These are phyloP conservation scores for Antechinus flavipes DNA, from an alignment of 2,113 vertebrate species.

Conservation along the genomic window DNA sequence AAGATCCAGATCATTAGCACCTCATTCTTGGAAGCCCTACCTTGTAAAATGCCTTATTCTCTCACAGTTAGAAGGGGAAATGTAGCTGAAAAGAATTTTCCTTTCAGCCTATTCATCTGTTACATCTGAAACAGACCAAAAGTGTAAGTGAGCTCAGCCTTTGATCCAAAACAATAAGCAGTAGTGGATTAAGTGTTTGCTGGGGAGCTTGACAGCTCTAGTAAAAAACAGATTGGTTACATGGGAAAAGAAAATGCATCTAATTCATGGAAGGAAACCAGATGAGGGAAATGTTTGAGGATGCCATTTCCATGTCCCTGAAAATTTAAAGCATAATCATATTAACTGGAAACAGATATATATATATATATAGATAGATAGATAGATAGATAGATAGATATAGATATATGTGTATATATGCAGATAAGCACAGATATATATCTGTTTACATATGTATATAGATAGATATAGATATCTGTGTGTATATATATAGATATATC, in stretches of 20 bases:
- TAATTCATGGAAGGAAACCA: slow-evolving; percentile 55
- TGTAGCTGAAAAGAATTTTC: slow-evolving; percentile 54
- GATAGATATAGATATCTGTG: too few species aligned
- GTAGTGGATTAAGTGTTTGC: slow-evolving; percentile 67
- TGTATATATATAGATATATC: too few species aligned
- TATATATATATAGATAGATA: too few species aligned
- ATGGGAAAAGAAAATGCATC: slow-evolving; percentile 22
- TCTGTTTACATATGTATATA: too few species aligned
- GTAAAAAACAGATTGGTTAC: slow-evolving; percentile 69
- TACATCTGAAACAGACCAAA: slow-evolving; percentile 65
- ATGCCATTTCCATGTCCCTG: background rate
- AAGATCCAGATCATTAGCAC: slow-evolving; percentile 66
- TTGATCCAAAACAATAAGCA: slow-evolving; percentile 71
- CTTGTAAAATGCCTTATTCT: slow-evolving; percentile 75
- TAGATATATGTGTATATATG: too few species aligned
- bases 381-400: too few species aligned
- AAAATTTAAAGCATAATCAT: background rate
- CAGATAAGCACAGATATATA: too few species aligned
- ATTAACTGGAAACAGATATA: background rate
- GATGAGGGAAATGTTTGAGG: slow-evolving; percentile 40
- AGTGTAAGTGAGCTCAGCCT: slow-evolving; percentile 28
- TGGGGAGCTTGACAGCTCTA: slow-evolving; percentile 58
- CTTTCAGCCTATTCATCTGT: slow-evolving; percentile 39
- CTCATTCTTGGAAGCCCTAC: slow-evolving; percentile 65
- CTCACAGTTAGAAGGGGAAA: slow-evolving; percentile 56